Percentiles rank a stretch among this genome's conserved stretches.
These are phyloP conservation scores for Phymastichus coffea DNA, from an alignment of 1,140 invertebrate species.

Conservation along the genomic window DNA sequence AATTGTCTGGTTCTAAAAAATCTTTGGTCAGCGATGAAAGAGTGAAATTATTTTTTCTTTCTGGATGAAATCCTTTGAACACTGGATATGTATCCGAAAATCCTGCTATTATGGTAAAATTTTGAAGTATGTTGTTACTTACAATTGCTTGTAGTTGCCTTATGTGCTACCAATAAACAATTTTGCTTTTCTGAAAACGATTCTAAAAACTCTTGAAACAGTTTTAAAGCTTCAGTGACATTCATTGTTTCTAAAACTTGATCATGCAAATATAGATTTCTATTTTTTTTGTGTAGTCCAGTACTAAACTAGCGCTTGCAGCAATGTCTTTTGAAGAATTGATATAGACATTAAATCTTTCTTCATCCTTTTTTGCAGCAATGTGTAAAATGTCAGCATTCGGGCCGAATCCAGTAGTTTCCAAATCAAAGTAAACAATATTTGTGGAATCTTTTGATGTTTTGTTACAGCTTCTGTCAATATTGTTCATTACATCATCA, in stretches of 20 bases:
- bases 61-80: no score
- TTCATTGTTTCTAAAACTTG: conserved; percentile 2
- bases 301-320: conserved; percentile 9
- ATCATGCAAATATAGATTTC: conserved; percentile 6
- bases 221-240: background rate
- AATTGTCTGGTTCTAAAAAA: no score
- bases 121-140: no score
- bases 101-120: no score
- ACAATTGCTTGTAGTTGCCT: no score
- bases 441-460: background rate
- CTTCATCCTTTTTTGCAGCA: conserved; percentile 15
- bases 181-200: background rate
- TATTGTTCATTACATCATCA: background rate
- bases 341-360: conserved; percentile 23
- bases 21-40: no score
- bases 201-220: conserved; percentile 4
- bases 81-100: no score
- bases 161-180: conserved; percentile 26
- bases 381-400: conserved; percentile 28
- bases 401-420: conserved; percentile 26
- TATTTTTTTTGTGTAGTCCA: conserved; percentile 20
- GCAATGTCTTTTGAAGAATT: conserved; percentile 24
- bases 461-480: background rate
- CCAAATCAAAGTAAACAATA: conserved; percentile 30
- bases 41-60: no score